Conservation (phyloP, 64 coral and sea anemone genomes). For the Platygyra sinensis region DNA sequence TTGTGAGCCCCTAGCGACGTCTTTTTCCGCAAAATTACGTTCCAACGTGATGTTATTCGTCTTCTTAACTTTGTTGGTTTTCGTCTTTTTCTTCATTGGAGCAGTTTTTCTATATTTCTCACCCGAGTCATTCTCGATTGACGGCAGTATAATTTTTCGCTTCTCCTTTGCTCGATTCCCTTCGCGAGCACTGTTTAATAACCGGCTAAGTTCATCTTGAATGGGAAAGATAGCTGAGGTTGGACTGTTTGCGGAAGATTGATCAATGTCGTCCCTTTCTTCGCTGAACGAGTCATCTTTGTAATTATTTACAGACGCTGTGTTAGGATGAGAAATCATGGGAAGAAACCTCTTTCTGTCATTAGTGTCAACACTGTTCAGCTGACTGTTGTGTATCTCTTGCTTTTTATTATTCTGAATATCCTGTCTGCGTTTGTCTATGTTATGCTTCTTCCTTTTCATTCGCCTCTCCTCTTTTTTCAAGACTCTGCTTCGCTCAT, state of each 20-base stretch:
- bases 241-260: neutral
- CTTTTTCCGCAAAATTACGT: neutral
- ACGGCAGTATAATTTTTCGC: neutral
- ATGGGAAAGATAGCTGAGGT: constrained; percentile 46
- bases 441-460: constrained; percentile 40
- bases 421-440: constrained; percentile 40
- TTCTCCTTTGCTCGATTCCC: neutral
- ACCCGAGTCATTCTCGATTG: neutral
- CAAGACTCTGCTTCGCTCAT: constrained; percentile 44
- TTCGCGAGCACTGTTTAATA: neutral
- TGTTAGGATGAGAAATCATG: neutral
- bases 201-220: constrained; percentile 23
- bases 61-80: neutral
- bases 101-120: constrained; percentile 8
- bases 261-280: neutral
- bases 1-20: neutral
- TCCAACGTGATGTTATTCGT: neutral
- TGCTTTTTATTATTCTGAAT: constrained; percentile 33
- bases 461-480: constrained; percentile 46
- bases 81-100: neutral
- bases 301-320: neutral
- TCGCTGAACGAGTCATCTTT: neutral
- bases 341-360: neutral
- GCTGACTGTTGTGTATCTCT: neutral
- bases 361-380: neutral